These are phyloP conservation scores for Aleiodes sp. DNA, from an alignment of 1,140 invertebrate genomes.

Conservation along the genomic window DNA sequence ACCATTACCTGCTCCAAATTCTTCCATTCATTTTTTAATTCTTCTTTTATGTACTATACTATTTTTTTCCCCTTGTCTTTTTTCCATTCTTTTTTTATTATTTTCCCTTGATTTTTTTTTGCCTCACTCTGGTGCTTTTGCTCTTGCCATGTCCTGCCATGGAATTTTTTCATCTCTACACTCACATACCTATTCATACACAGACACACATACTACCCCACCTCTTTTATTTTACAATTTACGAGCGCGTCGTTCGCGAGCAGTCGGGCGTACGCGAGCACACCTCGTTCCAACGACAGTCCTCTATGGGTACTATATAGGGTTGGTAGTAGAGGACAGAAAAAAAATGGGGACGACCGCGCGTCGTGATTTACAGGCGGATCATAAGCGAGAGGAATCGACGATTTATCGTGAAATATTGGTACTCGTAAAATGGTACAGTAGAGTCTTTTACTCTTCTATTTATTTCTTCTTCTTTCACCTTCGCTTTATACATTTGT, in stretches of 20 bases:
- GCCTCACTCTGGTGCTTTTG: neutral
- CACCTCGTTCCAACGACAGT: slow-evolving; percentile 19
- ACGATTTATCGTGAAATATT: slow-evolving; percentile 59
- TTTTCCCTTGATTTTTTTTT: slow-evolving; percentile 1
- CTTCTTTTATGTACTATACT: neutral
- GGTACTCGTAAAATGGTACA: slow-evolving; percentile 50
- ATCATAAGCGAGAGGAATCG: slow-evolving; percentile 61
- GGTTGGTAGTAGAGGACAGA: neutral
- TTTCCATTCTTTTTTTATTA: neutral
- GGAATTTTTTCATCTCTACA: neutral
- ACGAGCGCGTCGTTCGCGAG: slow-evolving; percentile 42
- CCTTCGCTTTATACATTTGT: slow-evolving; percentile 39
- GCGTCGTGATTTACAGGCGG: slow-evolving; percentile 55
- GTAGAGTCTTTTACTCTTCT: slow-evolving; percentile 37
- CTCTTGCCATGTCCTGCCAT: slow-evolving; percentile 40
- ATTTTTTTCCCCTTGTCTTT: neutral
- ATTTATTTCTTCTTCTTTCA: neutral
- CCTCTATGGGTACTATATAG: neutral
- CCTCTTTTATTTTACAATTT: slow-evolving; percentile 58
- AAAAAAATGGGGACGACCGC: slow-evolving; percentile 20
- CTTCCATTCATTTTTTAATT: neutral
- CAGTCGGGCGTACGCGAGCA: slow-evolving; percentile 32
- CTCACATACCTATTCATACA: neutral
- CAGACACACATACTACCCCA: neutral
- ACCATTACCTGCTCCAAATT: neutral